A percentile compares a stretch with the other conserved stretches of the same genome.
phyloP scores from a whole-genome alignment of 2,888 invertebrate species.

The Agriopis aurantiaria region DNA sequence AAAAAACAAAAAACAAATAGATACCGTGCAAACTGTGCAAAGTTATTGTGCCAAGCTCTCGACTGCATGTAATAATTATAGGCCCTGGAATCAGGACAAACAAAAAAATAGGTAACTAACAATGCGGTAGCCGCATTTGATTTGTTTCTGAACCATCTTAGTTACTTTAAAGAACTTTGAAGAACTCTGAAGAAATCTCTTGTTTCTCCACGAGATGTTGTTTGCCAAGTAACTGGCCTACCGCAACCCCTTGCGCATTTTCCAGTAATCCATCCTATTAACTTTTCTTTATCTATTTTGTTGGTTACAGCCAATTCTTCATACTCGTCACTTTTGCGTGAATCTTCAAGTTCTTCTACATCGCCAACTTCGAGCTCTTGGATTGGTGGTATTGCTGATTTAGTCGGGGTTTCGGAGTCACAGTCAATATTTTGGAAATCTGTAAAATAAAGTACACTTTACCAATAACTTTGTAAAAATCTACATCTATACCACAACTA shows the following conservation, averaged over 20 bases:
- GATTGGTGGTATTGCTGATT: neutral
- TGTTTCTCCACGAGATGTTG: slow-evolving; percentile 62
- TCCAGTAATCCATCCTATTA: neutral
- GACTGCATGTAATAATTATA: neutral
- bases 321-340: neutral
- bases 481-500: neutral
- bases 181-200: slow-evolving; percentile 64
- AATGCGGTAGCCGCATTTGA: neutral
- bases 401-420: slow-evolving; percentile 3
- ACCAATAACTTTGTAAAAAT: neutral
- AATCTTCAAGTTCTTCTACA: neutral
- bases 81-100: neutral
- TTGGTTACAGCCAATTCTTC: neutral
- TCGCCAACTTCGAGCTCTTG: neutral
- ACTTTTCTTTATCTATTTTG: neutral
- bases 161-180: slow-evolving; percentile 43
- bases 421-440: slow-evolving; percentile 13
- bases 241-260: neutral
- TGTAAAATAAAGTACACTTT: slow-evolving; percentile 13
- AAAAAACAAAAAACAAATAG: no score
- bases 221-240: slow-evolving; percentile 43
- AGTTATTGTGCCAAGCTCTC: no score
- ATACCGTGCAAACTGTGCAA: no score
- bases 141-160: neutral
- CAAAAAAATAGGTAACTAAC: neutral